phyloP scores from a whole-genome alignment of 1,140 invertebrate species.

The Drosophila pallidifrons region DNA sequence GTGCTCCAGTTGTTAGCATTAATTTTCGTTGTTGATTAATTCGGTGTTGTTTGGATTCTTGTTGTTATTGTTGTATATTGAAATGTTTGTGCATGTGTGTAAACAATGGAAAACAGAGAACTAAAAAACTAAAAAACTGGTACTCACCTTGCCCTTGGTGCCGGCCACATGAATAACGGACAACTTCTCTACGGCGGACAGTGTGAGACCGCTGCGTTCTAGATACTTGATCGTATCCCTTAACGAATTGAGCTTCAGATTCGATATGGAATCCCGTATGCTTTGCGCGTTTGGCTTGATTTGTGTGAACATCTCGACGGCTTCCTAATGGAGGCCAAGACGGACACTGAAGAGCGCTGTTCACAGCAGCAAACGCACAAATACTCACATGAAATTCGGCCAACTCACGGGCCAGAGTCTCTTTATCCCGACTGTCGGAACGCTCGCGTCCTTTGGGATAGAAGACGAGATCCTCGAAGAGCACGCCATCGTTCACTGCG shows the following conservation, averaged over 20 bases:
- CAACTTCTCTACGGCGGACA: slow-evolving; percentile 88
- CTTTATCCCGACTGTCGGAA: neutral
- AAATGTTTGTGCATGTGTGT: neutral
- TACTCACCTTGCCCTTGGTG: slow-evolving; percentile 94
- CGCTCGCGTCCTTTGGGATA: slow-evolving; percentile 13
- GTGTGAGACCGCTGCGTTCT: slow-evolving; percentile 88
- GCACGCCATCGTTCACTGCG: neutral
- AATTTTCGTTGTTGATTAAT: slow-evolving; percentile 23
- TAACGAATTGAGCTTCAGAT: slow-evolving; percentile 75
- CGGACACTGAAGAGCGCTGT: too few species aligned
- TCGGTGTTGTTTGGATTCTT: neutral
- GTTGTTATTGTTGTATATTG: neutral
- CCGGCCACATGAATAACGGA: slow-evolving; percentile 97
- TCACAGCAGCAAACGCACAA: too few species aligned
- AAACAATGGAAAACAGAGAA: neutral
- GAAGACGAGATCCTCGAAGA: slow-evolving; percentile 53
- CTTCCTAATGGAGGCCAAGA: neutral
- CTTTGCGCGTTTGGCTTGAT: slow-evolving; percentile 90
- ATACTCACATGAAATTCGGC: slow-evolving; percentile 36
- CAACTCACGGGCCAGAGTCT: neutral
- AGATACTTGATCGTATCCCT: slow-evolving; percentile 87
- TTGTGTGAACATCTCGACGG: slow-evolving; percentile 31
- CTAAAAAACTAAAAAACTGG: neutral
- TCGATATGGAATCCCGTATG: slow-evolving; percentile 86
- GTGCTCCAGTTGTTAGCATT: slow-evolving; percentile 8